Evolutionary conservation across 2,888 invertebrate genomes (phyloP).

Genomic region (Cosmopolites sordidus): DNA sequence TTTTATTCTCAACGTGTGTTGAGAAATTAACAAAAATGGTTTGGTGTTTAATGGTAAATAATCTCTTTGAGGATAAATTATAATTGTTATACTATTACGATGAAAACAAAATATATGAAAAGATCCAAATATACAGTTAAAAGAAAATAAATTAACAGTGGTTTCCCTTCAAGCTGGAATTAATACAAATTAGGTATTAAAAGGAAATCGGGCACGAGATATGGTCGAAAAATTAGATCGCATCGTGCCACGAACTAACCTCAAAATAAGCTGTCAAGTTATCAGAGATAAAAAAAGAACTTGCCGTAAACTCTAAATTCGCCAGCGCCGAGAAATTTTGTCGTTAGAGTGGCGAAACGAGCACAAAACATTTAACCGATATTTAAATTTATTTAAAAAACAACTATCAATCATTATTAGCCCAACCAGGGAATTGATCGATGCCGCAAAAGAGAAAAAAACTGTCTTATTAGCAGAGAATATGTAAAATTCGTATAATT

Average conservation of each 20-base stretch:
- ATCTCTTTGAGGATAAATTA: no score
- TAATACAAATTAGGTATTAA: no score
- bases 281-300: background rate
- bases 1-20: no score
- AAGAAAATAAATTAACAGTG: no score
- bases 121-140: no score
- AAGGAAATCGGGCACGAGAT: background rate
- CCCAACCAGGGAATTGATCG: background rate
- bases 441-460: conserved; percentile 1
- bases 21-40: no score
- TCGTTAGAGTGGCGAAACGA: background rate
- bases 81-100: no score
- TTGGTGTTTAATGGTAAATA: no score
- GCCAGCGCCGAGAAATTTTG: no score
- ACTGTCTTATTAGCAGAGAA: background rate
- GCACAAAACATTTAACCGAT: background rate
- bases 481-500: background rate
- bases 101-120: no score
- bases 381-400: background rate
- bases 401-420: background rate
- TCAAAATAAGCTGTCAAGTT: background rate
- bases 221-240: background rate
- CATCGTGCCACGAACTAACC: background rate
- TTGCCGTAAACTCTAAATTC: background rate
- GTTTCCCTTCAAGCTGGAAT: no score